Percentiles rank a stretch among this genome's conserved stretches.
phyloP scores from a whole-genome alignment of 2,888 invertebrate species.

The Pimpla rufipes region DNA sequence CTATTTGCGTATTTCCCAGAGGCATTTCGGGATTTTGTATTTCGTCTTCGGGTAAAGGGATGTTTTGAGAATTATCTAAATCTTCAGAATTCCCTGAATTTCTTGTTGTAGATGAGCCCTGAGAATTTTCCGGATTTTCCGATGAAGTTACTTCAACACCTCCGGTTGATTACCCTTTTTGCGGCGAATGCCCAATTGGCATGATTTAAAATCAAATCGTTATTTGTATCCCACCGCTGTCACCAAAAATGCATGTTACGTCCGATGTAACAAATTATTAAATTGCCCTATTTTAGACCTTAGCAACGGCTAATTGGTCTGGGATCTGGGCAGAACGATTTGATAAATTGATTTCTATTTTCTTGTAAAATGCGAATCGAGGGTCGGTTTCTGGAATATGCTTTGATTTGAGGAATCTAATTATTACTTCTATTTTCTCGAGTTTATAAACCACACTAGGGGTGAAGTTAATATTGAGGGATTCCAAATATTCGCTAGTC shows the following conservation, averaged over 20 bases:
- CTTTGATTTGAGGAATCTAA: too few relatives aligned
- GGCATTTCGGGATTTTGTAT: constrained; percentile 15
- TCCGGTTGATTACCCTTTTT: not conserved
- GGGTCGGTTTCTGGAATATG: too few relatives aligned
- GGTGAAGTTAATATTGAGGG: too few relatives aligned
- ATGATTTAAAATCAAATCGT: not conserved
- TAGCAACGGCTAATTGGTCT: not conserved
- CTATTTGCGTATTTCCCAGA: constrained; percentile 37
- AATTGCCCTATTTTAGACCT: not conserved
- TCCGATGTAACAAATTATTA: not conserved
- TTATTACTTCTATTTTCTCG: too few relatives aligned
- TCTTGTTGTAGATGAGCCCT: not conserved
- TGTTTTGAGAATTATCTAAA: not conserved
- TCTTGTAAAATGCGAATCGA: too few relatives aligned
- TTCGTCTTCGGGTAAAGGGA: not conserved
- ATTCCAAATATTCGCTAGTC: too few relatives aligned
- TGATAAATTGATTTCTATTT: not conserved
- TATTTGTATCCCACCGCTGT: constrained; percentile 2
- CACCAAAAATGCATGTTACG: constrained; percentile 20
- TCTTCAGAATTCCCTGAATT: not conserved
- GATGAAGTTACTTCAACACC: not conserved
- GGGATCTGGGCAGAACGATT: not conserved
- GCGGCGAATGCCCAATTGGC: constrained; percentile 1
- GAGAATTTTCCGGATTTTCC: not conserved
- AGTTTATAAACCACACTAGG: too few relatives aligned